phyloP scores from a whole-genome alignment of 2,888 invertebrate species.

The Oscheius sp. region DNA sequence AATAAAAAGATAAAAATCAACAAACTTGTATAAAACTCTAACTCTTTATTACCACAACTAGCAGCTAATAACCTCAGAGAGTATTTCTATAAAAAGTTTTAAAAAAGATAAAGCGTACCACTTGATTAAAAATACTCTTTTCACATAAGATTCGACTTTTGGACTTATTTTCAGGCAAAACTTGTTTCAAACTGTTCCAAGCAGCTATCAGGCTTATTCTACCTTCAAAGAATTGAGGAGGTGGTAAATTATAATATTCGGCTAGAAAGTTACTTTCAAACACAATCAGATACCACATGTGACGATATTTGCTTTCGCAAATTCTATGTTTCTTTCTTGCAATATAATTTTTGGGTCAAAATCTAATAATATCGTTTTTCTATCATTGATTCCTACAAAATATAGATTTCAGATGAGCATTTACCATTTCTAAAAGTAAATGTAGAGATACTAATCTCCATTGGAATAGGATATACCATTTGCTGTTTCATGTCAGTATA shows the following conservation, averaged over 20 bases:
- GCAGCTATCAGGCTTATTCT: not conserved
- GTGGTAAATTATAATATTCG: not conserved
- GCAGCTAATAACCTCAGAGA: not conserved
- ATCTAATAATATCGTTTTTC: not conserved
- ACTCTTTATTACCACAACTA: not conserved
- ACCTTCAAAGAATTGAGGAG: not conserved
- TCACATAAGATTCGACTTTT: conserved; percentile 1
- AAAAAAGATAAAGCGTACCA: not conserved
- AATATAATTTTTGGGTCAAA: not conserved
- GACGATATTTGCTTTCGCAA: no score
- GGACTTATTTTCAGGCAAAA: not conserved
- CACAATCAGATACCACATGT: not conserved
- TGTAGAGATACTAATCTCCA: not conserved
- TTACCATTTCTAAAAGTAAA: not conserved
- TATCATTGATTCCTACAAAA: not conserved
- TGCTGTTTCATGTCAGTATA: not conserved
- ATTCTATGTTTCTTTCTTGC: no score
- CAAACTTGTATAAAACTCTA: not conserved
- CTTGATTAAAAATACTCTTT: not conserved
- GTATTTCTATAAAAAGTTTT: not conserved
- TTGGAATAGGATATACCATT: not conserved
- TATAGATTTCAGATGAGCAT: no score
- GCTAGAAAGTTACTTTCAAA: no score
- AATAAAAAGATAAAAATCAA: not conserved
- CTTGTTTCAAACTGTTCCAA: not conserved